phyloP scores from a whole-genome alignment of 2,888 invertebrate genomes.

The Cephus spinipes region DNA sequence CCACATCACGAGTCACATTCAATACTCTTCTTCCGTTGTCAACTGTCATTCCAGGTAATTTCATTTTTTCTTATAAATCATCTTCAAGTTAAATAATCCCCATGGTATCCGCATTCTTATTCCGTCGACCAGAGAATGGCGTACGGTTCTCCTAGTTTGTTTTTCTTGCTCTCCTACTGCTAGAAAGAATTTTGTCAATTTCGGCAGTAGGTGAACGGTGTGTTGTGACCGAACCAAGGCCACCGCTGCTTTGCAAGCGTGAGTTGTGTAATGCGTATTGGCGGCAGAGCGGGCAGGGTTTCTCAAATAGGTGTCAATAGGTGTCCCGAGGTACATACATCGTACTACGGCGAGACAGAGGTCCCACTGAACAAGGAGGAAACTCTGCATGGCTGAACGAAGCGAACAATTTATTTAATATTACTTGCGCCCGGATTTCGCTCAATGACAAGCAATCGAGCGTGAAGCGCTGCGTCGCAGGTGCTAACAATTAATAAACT shows the following conservation, averaged over 20 bases:
- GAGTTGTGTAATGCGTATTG: constrained; percentile 31
- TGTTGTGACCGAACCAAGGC: constrained; percentile 45
- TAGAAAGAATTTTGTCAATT: constrained; percentile 35
- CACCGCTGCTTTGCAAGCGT: constrained; percentile 46
- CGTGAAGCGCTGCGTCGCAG: constrained; percentile 34
- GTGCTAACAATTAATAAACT: background rate
- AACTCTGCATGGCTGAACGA: too few relatives aligned
- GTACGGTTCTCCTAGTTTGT: too few relatives aligned
- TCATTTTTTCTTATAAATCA: constrained; percentile 24
- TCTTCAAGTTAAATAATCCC: constrained; percentile 20
- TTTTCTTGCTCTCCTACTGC: background rate
- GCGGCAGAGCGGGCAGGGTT: constrained; percentile 24
- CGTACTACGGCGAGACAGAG: too few relatives aligned
- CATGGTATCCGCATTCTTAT: constrained; percentile 22
- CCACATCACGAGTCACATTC: too few relatives aligned
- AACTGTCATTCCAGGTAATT: too few relatives aligned
- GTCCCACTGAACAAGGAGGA: background rate
- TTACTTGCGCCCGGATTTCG: constrained; percentile 29
- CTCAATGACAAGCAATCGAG: constrained; percentile 41
- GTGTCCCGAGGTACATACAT: background rate
- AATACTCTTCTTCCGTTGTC: too few relatives aligned
- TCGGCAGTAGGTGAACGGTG: constrained; percentile 47
- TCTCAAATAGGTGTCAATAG: constrained; percentile 22
- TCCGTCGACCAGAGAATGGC: background rate
- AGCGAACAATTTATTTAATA: constrained; percentile 27